These are phyloP conservation scores for Choloepus didactylus DNA, from an alignment of 2,797 vertebrate species.

Conservation along the genomic window DNA sequence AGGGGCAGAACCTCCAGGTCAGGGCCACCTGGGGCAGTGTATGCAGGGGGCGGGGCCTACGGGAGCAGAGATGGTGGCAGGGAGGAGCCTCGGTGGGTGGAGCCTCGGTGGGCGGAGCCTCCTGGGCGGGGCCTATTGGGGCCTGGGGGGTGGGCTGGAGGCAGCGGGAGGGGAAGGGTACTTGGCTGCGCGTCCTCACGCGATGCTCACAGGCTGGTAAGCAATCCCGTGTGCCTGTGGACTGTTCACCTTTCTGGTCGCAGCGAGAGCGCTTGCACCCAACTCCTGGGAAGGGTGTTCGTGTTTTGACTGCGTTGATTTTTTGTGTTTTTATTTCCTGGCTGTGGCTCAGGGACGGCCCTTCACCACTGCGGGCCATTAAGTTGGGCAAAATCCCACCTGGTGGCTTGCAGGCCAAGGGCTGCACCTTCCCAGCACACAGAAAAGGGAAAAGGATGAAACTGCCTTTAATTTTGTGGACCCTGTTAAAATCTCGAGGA, in stretches of 20 bases:
- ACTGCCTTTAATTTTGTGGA: not conserved
- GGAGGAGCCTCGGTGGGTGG: not conserved
- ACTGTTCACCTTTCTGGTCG: not conserved
- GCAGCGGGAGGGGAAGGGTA: no score
- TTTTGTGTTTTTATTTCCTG: not conserved
- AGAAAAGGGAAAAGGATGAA: not conserved
- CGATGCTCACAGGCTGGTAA: accelerated
- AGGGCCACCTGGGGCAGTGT: no score
- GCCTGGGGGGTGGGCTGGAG: no score
- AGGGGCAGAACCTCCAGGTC: no score
- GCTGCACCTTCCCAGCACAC: not conserved
- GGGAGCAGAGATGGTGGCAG: no score
- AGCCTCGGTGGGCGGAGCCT: no score
- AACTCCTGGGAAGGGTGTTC: not conserved
- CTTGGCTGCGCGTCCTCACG: no score
- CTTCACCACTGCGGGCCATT: accelerated
- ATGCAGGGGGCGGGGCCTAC: no score
- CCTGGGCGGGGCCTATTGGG: no score
- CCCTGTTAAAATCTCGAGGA: not conserved
- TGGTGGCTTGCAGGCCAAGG: not conserved
- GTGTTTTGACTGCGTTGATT: no score
- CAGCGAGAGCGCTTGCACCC: accelerated
- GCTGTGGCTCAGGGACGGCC: not conserved
- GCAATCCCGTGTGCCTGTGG: accelerated
- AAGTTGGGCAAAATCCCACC: not conserved